Conservation (phyloP, 2,113 vertebrate genomes). For the Acrocephalus arundinaceus region DNA sequence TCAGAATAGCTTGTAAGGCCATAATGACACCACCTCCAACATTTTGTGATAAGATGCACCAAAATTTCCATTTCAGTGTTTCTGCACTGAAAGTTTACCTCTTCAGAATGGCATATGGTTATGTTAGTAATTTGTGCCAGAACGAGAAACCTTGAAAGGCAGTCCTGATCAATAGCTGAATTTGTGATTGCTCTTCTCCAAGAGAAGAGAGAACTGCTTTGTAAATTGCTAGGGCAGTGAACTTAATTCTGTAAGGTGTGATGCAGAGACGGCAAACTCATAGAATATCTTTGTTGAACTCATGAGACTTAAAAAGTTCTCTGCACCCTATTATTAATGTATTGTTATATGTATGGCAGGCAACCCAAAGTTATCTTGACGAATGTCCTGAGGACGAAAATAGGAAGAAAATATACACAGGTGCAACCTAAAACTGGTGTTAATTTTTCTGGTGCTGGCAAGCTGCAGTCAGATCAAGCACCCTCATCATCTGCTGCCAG, state of each 20-base stretch:
- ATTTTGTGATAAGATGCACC: background rate
- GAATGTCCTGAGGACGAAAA: slow-evolving; percentile 77
- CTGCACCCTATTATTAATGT: slow-evolving; percentile 53
- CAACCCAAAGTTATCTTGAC: slow-evolving; percentile 81
- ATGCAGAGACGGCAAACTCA: background rate
- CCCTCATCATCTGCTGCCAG: slow-evolving; percentile 72
- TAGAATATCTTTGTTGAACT: slow-evolving; percentile 48
- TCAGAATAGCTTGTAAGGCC: background rate
- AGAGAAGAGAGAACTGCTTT: background rate
- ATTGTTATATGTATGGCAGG: slow-evolving; percentile 75
- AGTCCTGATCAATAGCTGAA: background rate
- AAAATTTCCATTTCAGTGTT: background rate
- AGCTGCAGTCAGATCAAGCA: slow-evolving; percentile 71
- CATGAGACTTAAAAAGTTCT: slow-evolving; percentile 23
- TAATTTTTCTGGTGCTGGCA: slow-evolving; percentile 73
- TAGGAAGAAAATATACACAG: slow-evolving; percentile 80
- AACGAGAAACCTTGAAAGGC: background rate
- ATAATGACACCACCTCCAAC: background rate
- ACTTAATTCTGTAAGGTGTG: background rate
- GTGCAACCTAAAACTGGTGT: slow-evolving; percentile 59
- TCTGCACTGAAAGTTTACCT: background rate
- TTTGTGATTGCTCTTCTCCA: background rate
- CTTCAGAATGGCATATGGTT: background rate
- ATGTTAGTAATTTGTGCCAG: background rate
- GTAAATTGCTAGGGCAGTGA: background rate